Evolutionary conservation across 2,797 vertebrate genomes (phyloP), one percentile per base, ranked within the genome.

Genomic region (Microchirus variegatus): DNA sequence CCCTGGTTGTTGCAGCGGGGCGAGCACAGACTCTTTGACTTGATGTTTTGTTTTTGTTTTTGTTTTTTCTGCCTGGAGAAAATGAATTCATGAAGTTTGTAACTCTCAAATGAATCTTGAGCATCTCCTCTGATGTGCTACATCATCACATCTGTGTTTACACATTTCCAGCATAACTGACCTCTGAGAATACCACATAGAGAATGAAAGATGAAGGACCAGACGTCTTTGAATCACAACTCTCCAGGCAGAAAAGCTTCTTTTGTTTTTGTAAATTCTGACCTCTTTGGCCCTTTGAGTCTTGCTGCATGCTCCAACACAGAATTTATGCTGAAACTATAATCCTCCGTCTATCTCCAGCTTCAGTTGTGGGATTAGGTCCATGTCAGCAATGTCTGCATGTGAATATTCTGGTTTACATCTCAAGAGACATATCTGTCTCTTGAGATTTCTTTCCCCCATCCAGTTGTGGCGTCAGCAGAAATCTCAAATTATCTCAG

Each of bases 1-100:
- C 17, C 57, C 64, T 64, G 63, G 57, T 31, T 31, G 26, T 31
- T 15, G 60, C 77, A 81, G 74, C 54, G 2, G 19, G 41, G 77
- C 77, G 78, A 85, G 52, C 69, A 52, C n/a, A 75, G 37, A 58
- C 55, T 79, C 60, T 63, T 48, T 48, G 56, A 31, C 59, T 74
- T 51, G 42, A 16, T 62, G 42, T 67, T 81, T 55, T 42, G n/a
- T 72, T 60, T 73, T 53, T 70, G 54, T 46, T 31, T 31, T 6
- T 31, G 31, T 31, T 31, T 31, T 31, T 31, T 31, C 31, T 31
- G 31, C 31, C 31, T 5, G 60, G 43, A 72, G 38, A 73, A 53
- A 64, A 73, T 16, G 1, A 53, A 43, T 73, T 44, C 11, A 58
- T 70, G 45, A 64, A 47, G 31, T 63, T 68, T 44, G 13, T 53